Conservation (phyloP, 2,113 vertebrate species). For the Ptilorrhoa leucosticta region DNA sequence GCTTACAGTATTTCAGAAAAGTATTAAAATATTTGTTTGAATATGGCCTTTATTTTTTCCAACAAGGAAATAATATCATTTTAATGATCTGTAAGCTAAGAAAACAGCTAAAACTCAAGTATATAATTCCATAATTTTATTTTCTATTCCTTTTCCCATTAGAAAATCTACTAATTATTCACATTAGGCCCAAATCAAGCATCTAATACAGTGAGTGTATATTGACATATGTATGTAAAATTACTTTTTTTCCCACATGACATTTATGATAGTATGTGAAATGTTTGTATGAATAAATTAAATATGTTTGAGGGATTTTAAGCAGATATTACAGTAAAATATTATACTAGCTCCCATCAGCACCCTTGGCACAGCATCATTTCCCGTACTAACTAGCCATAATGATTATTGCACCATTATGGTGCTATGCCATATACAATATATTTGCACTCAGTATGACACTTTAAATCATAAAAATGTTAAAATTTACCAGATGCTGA, state of each 20-base stretch:
- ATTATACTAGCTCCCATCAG: slow-evolving; percentile 10
- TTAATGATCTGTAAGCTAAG: not conserved
- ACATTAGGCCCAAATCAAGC: not conserved
- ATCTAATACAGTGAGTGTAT: not conserved
- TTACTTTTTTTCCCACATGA: not conserved
- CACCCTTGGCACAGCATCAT: not conserved
- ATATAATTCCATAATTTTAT: not conserved
- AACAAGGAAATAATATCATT: not conserved
- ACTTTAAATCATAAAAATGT: slow-evolving; percentile 22
- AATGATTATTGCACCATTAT: slow-evolving; percentile 35
- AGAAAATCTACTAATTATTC: not conserved
- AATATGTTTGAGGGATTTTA: not conserved
- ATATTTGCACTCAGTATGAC: not conserved
- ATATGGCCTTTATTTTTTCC: not conserved
- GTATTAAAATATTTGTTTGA: not conserved
- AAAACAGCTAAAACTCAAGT: not conserved
- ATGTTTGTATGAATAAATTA: slow-evolving; percentile 6
- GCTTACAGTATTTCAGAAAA: not conserved
- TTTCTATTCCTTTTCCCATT: not conserved
- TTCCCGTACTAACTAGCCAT: not conserved
- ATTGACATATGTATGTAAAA: not conserved
- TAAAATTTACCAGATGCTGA: slow-evolving; percentile 23
- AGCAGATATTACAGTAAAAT: slow-evolving; percentile 5
- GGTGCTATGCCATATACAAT: not conserved
- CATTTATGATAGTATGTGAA: not conserved